Conservation (phyloP, 2,113 vertebrate species). For the Struthio camelus region DNA sequence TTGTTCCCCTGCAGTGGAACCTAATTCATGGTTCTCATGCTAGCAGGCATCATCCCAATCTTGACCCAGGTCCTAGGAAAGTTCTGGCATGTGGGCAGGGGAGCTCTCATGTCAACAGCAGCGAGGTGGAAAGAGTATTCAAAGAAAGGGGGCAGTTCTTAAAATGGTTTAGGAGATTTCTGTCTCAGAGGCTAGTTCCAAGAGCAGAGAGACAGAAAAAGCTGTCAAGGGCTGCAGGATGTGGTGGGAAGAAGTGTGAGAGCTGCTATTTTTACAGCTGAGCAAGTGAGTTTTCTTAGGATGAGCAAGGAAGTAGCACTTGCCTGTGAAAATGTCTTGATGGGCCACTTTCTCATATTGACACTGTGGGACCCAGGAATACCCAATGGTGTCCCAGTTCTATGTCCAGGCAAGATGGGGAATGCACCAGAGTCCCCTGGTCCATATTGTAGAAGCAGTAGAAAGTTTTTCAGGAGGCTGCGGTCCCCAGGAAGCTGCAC, state of each 20-base stretch:
- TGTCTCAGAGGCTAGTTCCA: not conserved
- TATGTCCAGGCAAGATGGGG: not conserved
- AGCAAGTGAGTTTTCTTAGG: not conserved
- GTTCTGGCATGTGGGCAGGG: not conserved
- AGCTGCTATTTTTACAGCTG: not conserved
- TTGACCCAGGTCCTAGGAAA: accelerated
- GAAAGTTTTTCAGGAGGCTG: not conserved
- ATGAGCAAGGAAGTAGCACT: not conserved
- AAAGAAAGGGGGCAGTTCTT: not conserved
- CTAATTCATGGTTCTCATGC: accelerated
- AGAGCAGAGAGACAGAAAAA: not conserved
- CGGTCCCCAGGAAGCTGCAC: not conserved
- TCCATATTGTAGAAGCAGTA: not conserved
- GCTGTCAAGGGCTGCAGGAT: not conserved
- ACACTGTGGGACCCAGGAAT: not conserved
- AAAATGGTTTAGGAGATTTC: not conserved
- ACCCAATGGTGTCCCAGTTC: no score
- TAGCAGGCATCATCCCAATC: not conserved
- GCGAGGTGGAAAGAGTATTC: not conserved
- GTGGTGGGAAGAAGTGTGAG: not conserved
- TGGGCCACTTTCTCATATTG: not conserved
- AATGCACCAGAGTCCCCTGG: not conserved
- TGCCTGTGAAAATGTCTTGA: not conserved
- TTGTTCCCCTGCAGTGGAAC: not conserved
- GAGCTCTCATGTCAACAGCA: not conserved